A percentile compares a stretch with the other conserved stretches of the same genome.
phyloP scores from a whole-genome alignment of 2,797 vertebrate species.

The Diglossa cyanea region DNA sequence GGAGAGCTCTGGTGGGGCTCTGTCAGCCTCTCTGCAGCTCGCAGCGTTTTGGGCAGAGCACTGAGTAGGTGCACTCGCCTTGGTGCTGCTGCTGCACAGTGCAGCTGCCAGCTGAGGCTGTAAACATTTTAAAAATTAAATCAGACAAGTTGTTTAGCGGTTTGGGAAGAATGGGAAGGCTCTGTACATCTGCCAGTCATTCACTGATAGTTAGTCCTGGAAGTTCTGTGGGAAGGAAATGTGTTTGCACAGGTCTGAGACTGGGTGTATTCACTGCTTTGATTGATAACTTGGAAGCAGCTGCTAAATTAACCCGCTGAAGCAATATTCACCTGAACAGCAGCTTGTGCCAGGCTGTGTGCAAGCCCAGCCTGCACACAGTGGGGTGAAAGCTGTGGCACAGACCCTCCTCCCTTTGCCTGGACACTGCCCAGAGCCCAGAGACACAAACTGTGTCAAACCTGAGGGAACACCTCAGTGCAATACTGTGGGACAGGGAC shows the following conservation, averaged over 20 bases:
- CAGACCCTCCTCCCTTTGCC: neutral
- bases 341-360: rapidly evolving
- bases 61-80: neutral
- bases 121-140: constrained; percentile 27
- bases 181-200: neutral
- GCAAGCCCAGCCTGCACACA: neutral
- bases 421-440: neutral
- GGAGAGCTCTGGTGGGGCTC: neutral
- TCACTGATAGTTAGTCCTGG: neutral
- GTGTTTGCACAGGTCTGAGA: neutral
- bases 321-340: neutral
- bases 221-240: neutral
- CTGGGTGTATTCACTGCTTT: neutral
- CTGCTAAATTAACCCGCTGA: neutral
- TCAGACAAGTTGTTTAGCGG: neutral
- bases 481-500: neutral
- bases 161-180: neutral
- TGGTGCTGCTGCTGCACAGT: neutral
- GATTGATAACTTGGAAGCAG: neutral
- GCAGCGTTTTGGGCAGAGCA: neutral
- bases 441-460: rapidly evolving
- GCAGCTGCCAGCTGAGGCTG: constrained; percentile 16
- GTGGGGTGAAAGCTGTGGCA: neutral
- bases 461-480: neutral
- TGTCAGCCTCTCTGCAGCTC: neutral